Evolutionary conservation across 2,113 vertebrate genomes (phyloP), one percentile per base, ranked within the genome.

Genomic region (Epinephelus cyanopodus): DNA sequence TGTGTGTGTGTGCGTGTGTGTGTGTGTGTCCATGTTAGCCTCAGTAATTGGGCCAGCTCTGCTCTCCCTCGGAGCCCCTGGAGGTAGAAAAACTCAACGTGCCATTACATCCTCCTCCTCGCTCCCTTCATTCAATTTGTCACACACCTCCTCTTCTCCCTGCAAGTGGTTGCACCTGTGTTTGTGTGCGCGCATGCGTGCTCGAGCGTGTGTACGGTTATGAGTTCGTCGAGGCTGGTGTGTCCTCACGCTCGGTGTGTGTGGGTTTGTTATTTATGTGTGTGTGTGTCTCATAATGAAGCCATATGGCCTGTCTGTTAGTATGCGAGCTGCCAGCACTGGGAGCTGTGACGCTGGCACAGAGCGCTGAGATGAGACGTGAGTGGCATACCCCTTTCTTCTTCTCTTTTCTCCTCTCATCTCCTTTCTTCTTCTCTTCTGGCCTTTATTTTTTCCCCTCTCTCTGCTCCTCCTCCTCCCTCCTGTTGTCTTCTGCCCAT

Each of bases 291-390:
- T 90, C 75, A 89, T 93, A 92, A 93, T 94, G 88, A 94, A 94
- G 94, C 89, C 93, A 93, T 94, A 94, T 93, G 93, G 93, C 74
- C 70, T 89, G 89, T 93, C 88, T 94, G 94, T 87, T 89, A 87
- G 88, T 64, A 68, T 89, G 90, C 45, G 72, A 83, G 89, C 90
- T 92, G 92, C 92, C 93, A 92, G 91, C 72, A 74, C 88, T 75
- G 66, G 75, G 79, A 83, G 90, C 88, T 89, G 81, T 85, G 88
- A 91, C 39, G 81, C 85, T 91, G 87, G 88, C 88, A 89, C 56
- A 80, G 86, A 84, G 74, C 47, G 33, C 77, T 11, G 75, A 60
- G 87, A 89, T 77, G 83, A 90, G 84, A 93, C 89, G 83, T 93
- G 92, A 92, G 86, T 74, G 90, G 87, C 91, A 92, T 94, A 76